phyloP scores from a whole-genome alignment of 1,140 invertebrate species.

The Lutraria rhynchaena region DNA sequence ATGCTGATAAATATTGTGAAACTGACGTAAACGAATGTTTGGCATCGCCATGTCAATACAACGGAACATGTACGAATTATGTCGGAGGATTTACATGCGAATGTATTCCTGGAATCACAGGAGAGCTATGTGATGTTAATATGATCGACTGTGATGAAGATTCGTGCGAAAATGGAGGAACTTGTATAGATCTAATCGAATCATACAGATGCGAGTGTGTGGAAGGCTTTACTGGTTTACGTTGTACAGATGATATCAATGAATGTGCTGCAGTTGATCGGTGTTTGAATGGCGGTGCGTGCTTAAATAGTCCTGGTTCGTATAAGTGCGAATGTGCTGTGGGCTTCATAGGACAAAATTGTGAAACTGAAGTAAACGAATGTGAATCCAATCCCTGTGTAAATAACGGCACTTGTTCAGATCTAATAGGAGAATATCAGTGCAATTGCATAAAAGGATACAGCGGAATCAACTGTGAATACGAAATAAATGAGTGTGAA shows the following conservation, averaged over 20 bases:
- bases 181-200: constrained; percentile 57
- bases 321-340: background rate
- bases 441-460: constrained; percentile 14
- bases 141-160: constrained; percentile 76
- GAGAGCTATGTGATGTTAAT: background rate
- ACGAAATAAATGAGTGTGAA: constrained; percentile 65
- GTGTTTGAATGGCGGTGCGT: constrained; percentile 49
- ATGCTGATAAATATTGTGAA: constrained; percentile 95
- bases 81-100: constrained; percentile 95
- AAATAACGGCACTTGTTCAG: constrained; percentile 82
- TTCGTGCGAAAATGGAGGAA: constrained; percentile 81
- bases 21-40: constrained; percentile 63
- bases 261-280: constrained; percentile 57
- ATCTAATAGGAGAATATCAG: constrained; percentile 5
- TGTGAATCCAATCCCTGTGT: constrained; percentile 28
- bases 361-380: constrained; percentile 15
- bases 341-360: constrained; percentile 1
- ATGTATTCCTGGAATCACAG: constrained; percentile 89
- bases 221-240: constrained; percentile 25
- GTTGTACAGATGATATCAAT: constrained; percentile 15
- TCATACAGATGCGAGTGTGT: constrained; percentile 54
- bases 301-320: constrained; percentile 17
- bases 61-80: constrained; percentile 96
- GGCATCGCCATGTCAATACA: constrained; percentile 89
- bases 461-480: constrained; percentile 84